Conservation (phyloP, 1,140 invertebrate genomes). For the Brachionus plicatilis region DNA sequence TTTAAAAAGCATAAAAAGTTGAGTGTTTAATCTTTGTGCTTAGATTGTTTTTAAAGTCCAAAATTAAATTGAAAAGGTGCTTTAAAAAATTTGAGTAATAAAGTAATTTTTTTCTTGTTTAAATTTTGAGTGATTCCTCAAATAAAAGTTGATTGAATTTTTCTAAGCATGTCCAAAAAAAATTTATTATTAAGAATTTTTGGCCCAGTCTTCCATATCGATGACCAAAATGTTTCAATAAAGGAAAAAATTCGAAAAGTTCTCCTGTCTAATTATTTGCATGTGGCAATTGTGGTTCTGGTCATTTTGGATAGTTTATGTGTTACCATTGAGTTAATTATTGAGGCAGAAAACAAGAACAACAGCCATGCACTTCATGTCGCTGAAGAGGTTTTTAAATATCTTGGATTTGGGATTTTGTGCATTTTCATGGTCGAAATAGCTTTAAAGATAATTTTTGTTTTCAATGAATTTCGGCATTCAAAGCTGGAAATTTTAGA, state of each 20-base stretch:
- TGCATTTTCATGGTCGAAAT: conserved; percentile 35
- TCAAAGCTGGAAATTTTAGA: conserved; percentile 26
- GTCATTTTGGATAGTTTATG: conserved; percentile 18
- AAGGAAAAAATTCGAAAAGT: neutral
- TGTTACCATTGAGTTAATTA: conserved; percentile 7
- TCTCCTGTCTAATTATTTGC: conserved; percentile 16
- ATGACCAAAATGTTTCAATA: neutral
- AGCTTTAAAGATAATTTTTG: neutral
- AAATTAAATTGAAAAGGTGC: neutral
- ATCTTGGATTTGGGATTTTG: conserved; percentile 10
- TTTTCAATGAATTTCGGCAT: neutral
- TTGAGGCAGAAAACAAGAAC: conserved; percentile 16
- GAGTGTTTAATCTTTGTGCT: neutral
- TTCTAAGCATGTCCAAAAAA: neutral
- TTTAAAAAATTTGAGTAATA: neutral
- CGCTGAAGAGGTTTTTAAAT: neutral
- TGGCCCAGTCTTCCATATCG: neutral
- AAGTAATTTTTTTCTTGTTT: neutral
- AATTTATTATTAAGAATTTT: neutral
- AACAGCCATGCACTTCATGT: neutral
- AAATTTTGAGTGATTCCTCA: too few relatives aligned
- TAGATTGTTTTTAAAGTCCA: neutral
- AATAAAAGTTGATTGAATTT: neutral
- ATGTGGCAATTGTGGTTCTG: neutral
- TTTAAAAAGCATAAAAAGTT: neutral